A percentile compares a stretch with the other conserved stretches of the same genome.
Conservation (phyloP, 2,113 vertebrate species). For the Platichthys stellatus region DNA sequence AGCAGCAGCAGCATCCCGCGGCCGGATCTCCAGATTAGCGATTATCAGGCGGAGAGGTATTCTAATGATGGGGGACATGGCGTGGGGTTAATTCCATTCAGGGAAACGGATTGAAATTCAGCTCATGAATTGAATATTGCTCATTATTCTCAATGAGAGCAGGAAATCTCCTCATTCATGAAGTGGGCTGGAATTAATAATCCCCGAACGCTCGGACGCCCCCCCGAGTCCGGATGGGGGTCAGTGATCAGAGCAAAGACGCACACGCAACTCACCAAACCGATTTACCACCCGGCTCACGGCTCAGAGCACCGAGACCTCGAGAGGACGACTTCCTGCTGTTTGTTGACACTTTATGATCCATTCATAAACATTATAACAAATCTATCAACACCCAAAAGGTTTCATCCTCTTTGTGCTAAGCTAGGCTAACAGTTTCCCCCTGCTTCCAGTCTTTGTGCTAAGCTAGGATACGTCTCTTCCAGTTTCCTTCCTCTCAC, state of each 20-base stretch:
- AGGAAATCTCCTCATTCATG: constrained; percentile 69
- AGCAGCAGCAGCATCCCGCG: too few species aligned
- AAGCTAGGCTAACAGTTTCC: constrained; percentile 6
- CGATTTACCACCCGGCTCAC: constrained; percentile 20
- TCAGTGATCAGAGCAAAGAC: constrained; percentile 41
- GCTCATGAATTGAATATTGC: constrained; percentile 7
- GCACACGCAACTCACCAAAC: constrained; percentile 35
- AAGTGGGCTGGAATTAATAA: constrained; percentile 63
- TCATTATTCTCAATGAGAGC: constrained; percentile 68
- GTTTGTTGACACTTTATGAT: too few species aligned
- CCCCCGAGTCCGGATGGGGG: constrained; percentile 22
- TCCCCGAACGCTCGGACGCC: constrained; percentile 24
- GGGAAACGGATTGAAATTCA: constrained; percentile 57
- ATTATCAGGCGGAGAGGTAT: neutral
- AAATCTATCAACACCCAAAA: too few species aligned
- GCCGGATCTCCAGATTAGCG: too few species aligned
- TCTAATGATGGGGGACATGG: constrained; percentile 50
- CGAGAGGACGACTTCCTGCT: too few species aligned
- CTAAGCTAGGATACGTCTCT: neutral
- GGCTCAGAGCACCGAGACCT: neutral
- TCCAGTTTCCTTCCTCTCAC: too few species aligned
- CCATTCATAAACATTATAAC: too few species aligned
- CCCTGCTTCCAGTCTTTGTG: neutral
- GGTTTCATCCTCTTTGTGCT: too few species aligned
- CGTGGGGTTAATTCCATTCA: constrained; percentile 54